A percentile compares a stretch with the other conserved stretches of the same genome.
Evolutionary conservation across 2,888 invertebrate genomes (phyloP).

Genomic region (Lepas anatifera): DNA sequence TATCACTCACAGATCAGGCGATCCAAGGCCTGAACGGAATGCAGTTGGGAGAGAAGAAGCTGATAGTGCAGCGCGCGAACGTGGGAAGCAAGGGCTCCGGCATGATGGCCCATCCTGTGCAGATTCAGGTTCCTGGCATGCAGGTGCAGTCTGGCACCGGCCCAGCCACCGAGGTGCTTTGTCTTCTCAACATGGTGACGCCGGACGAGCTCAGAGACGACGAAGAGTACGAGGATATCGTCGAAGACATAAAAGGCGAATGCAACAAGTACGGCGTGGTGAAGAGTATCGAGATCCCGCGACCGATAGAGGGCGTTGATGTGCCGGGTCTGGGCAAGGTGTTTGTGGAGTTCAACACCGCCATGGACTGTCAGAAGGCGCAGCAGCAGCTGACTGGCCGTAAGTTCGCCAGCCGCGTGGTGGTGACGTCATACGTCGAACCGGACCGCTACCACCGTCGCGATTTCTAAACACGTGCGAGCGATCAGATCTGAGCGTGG

Average conservation of each 20-base stretch:
- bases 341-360: slow-evolving; percentile 94
- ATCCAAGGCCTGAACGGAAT: slow-evolving; percentile 97
- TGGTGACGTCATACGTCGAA: slow-evolving; percentile 97
- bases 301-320: slow-evolving; percentile 83
- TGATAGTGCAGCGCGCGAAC: slow-evolving; percentile 97
- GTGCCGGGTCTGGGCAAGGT: slow-evolving; percentile 42
- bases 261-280: slow-evolving; percentile 70
- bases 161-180: slow-evolving; percentile 81
- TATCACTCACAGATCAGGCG: slow-evolving; percentile 95
- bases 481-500: no score
- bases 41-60: slow-evolving; percentile 96
- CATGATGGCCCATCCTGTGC: slow-evolving; percentile 63
- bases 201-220: slow-evolving; percentile 93
- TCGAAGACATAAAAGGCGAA: slow-evolving; percentile 96
- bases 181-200: slow-evolving; percentile 95
- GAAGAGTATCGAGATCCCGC: slow-evolving; percentile 91
- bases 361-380: slow-evolving; percentile 93
- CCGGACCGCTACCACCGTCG: slow-evolving; percentile 95
- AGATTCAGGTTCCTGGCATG: slow-evolving; percentile 91
- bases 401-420: slow-evolving; percentile 95
- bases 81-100: slow-evolving; percentile 91
- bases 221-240: slow-evolving; percentile 97
- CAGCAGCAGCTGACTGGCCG: slow-evolving; percentile 94
- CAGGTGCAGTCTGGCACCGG: slow-evolving; percentile 69
- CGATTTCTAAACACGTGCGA: slow-evolving; percentile 85